Conservation (phyloP, 2,113 vertebrate genomes). For the Naja naja region DNA sequence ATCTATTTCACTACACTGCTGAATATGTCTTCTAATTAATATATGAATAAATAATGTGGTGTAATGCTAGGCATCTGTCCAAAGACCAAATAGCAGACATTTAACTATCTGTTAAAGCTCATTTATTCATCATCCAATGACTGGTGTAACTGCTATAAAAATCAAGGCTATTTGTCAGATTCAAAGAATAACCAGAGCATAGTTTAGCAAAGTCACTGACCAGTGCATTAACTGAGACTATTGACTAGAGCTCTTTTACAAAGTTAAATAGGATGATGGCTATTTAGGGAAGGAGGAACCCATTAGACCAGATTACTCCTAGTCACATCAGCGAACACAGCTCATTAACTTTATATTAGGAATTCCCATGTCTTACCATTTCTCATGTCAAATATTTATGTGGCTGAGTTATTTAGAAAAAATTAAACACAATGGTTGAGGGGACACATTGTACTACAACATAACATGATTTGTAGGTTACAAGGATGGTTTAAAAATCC, state of each 20-base stretch:
- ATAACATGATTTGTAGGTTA: not conserved
- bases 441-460: not conserved
- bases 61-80: not conserved
- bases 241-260: constrained; percentile 28
- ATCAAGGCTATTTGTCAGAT: constrained; percentile 40
- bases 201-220: constrained; percentile 37
- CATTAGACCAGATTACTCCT: constrained; percentile 50
- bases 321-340: constrained; percentile 54
- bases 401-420: constrained; percentile 65
- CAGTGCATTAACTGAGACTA: constrained; percentile 38
- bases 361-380: constrained; percentile 55
- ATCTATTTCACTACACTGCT: not conserved
- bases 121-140: constrained; percentile 19
- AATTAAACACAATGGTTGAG: constrained; percentile 44
- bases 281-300: constrained; percentile 33
- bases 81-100: constrained; percentile 4
- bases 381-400: constrained; percentile 54
- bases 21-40: constrained; percentile 13
- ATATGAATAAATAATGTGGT: constrained; percentile 21
- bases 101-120: constrained; percentile 31
- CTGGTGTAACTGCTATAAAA: constrained; percentile 42
- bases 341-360: constrained; percentile 70
- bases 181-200: not conserved
- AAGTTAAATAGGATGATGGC: constrained; percentile 2
- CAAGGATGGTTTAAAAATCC: not conserved